Percentiles rank a stretch among this genome's conserved stretches.
Evolutionary conservation across 2,888 invertebrate genomes (phyloP).

Genomic region (Apodemia zela): DNA sequence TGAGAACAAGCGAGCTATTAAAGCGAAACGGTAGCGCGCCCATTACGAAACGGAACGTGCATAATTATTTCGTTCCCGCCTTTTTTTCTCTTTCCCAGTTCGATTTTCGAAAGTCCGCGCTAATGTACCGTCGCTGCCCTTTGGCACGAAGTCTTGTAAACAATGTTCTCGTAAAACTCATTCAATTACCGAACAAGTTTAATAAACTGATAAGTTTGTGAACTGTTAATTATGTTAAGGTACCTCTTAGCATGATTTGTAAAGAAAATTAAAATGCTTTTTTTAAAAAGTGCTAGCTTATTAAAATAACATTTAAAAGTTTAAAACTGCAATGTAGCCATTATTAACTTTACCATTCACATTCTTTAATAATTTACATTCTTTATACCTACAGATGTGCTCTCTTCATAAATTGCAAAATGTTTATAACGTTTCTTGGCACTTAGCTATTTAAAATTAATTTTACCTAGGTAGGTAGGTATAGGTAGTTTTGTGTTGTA

Average conservation of each 20-base stretch:
- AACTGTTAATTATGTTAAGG: conserved; percentile 47
- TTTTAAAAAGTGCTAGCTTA: neutral
- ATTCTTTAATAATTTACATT: too few species aligned
- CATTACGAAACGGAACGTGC: conserved; percentile 78
- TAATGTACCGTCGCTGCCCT: conserved; percentile 68
- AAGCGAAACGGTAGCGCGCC: conserved; percentile 78
- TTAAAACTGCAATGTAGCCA: too few species aligned
- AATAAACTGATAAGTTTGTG: conserved; percentile 61
- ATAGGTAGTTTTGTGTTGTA: too few species aligned
- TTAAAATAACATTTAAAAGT: too few species aligned
- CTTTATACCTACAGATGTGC: too few species aligned
- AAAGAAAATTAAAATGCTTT: conserved; percentile 6
- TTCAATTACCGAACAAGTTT: conserved; percentile 65
- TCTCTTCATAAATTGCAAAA: too few species aligned
- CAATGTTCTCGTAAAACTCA: conserved; percentile 76
- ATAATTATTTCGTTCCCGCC: conserved; percentile 79
- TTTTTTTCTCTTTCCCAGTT: conserved; percentile 65
- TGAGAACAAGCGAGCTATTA: conserved; percentile 77
- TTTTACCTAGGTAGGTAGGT: too few species aligned
- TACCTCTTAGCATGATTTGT: conserved; percentile 4
- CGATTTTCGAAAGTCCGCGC: conserved; percentile 69
- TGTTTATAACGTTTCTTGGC: too few species aligned
- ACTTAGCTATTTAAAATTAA: too few species aligned
- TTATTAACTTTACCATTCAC: too few species aligned
- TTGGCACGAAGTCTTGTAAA: conserved; percentile 71